Base-by-base conservation (phyloP, 2,797 vertebrate genomes). In the Rhinoraja longicauda region DNA sequence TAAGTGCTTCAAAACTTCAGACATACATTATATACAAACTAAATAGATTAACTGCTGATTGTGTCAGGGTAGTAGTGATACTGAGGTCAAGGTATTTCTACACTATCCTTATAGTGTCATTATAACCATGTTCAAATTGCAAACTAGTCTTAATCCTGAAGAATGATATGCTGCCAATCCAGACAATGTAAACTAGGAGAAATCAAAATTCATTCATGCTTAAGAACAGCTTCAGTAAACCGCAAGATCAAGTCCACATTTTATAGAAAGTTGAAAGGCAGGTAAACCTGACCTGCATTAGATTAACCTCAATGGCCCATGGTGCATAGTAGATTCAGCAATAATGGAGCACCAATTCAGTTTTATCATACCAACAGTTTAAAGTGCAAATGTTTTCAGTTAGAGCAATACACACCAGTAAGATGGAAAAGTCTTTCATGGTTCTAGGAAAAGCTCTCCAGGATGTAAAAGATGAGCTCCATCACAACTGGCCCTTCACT, bases 391-490 rank as follows among this genome's bases (percentile, higher is more conserved):
- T 97, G 97, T 96, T 96, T 92, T 96, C 95, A 95, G 95, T 95
- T 96, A 94, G 70, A 92, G 70, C 26, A 92, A 92, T 75, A 70
- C 39, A 75, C 70, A 92, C 90, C 64, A 92, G 90, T 72, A 70
- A 92, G 36, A 92, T 75, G 70, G 26, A 91, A 91, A 73, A 73
- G 2, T 75, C 29, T 92, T 53, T 92, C 12, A 45, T 3, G 70
- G 45, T 90, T 94, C 96, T 98, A 99, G 90, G 98, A 98, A 96
- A 99, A 98, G 96, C 99, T 99, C 95, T 99, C 99, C 96, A 99
- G 97, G 96, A 99, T 99, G 97, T 99, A 99, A 97, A 99, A 99
- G 96, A 99, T 96, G 95, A 99, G 97, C 96, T 99, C 99, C 98
- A 99, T 98, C 94, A 98, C 97, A 84, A 99, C 95, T 0, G 98